Conservation (phyloP, 2,888 invertebrate genomes). For the Thera obeliscata region DNA sequence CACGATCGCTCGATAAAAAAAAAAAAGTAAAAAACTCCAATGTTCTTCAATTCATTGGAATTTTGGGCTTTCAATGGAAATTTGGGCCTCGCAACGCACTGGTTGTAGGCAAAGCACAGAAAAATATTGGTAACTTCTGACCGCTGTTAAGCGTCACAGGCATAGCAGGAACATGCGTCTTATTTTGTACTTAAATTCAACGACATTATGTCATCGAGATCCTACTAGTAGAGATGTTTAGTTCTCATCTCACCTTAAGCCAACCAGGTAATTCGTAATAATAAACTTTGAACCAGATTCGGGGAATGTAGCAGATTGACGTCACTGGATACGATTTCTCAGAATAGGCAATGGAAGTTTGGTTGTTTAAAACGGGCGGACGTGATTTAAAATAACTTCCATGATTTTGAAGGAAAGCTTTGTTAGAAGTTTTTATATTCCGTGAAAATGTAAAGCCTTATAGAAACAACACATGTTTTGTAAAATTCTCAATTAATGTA, state of each 20-base stretch:
- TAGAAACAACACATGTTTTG: background rate
- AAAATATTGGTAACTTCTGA: too few relatives aligned
- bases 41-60: too few relatives aligned
- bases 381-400: conserved; percentile 56
- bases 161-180: too few relatives aligned
- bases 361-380: conserved; percentile 52
- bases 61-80: too few relatives aligned
- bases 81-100: too few relatives aligned
- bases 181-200: too few relatives aligned
- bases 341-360: conserved; percentile 60
- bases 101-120: too few relatives aligned
- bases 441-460: conserved; percentile 1
- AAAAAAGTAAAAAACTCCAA: too few relatives aligned
- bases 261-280: conserved; percentile 13
- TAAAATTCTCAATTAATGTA: background rate
- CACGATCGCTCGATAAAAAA: too few relatives aligned
- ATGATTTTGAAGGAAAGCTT: conserved; percentile 31
- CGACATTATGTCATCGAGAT: too few relatives aligned
- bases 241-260: background rate
- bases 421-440: conserved; percentile 17
- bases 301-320: conserved; percentile 64
- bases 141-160: too few relatives aligned
- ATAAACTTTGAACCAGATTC: conserved; percentile 51
- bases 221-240: background rate
- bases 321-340: conserved; percentile 66